A percentile compares a stretch with the other conserved stretches of the same genome.
Evolutionary conservation across 1,140 invertebrate species (phyloP).

Genomic region (Achroia grisella): DNA sequence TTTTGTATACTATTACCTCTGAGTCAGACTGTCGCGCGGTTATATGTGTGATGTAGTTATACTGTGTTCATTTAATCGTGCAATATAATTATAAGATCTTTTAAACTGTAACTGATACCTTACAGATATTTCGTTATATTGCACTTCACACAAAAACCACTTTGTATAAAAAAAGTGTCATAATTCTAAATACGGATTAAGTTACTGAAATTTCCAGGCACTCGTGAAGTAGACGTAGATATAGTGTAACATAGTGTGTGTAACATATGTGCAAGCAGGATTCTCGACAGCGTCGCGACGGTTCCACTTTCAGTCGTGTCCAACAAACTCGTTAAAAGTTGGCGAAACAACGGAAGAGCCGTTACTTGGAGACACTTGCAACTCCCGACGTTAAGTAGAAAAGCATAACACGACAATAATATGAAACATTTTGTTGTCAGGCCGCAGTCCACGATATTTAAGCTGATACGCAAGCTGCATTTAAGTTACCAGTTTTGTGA

Average conservation of each 20-base stretch:
- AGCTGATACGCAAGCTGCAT: slow-evolving; percentile 21
- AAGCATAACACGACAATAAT: slow-evolving; percentile 68
- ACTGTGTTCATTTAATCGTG: no score
- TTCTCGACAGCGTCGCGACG: slow-evolving; percentile 16
- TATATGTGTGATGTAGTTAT: no score
- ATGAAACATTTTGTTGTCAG: slow-evolving; percentile 63
- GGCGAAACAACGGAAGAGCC: slow-evolving; percentile 62
- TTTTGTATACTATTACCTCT: no score
- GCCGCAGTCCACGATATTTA: slow-evolving; percentile 48
- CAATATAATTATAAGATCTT: no score
- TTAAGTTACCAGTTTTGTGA: slow-evolving; percentile 12
- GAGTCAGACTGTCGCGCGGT: no score
- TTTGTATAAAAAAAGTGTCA: background rate
- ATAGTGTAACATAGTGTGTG: slow-evolving; percentile 12
- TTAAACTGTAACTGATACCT: no score
- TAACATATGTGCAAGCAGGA: slow-evolving; percentile 26
- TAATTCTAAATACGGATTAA: slow-evolving; percentile 3
- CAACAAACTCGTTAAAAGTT: slow-evolving; percentile 73
- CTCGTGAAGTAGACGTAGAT: slow-evolving; percentile 3
- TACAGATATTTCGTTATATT: no score
- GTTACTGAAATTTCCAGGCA: slow-evolving; percentile 1
- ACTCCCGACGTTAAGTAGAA: slow-evolving; percentile 63
- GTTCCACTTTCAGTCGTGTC: slow-evolving; percentile 40
- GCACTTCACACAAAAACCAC: no score
- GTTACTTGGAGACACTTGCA: slow-evolving; percentile 62